Conservation (phyloP, 2,797 vertebrate species). For the Spheniscus humboldti region DNA sequence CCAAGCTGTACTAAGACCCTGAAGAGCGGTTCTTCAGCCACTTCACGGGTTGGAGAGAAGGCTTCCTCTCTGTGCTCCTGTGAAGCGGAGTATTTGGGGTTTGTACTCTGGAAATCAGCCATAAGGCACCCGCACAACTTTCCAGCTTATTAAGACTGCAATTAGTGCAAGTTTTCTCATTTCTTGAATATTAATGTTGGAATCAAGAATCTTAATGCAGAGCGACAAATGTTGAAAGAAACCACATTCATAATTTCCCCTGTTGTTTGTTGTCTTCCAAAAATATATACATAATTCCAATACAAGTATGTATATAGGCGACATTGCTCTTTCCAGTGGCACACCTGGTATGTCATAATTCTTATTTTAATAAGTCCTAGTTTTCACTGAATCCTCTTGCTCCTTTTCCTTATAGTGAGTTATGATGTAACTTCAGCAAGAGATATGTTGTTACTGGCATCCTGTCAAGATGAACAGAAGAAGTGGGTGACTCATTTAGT, state of each 20-base stretch:
- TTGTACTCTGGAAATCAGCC: neutral
- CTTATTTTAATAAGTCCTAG: neutral
- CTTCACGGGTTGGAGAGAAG: neutral
- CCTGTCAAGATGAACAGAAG: slow-evolving; percentile 97
- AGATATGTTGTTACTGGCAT: slow-evolving; percentile 94
- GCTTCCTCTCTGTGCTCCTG: neutral
- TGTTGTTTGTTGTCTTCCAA: neutral
- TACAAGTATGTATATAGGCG: neutral
- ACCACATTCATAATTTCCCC: neutral
- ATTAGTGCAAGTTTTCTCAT: neutral
- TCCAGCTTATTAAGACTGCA: neutral
- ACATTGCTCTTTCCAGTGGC: neutral
- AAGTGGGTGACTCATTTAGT: slow-evolving; percentile 98
- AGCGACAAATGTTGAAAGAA: neutral
- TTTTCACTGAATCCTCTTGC: neutral
- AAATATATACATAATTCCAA: neutral
- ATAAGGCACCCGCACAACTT: neutral
- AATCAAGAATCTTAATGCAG: neutral
- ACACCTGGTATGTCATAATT: neutral
- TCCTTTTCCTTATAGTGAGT: slow-evolving; percentile 81
- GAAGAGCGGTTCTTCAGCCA: neutral
- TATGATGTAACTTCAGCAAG: slow-evolving; percentile 96
- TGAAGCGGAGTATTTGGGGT: neutral
- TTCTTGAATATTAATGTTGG: neutral
- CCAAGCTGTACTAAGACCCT: neutral